phyloP scores from a whole-genome alignment of 2,113 vertebrate genomes.

The Oreochromis niloticus region DNA sequence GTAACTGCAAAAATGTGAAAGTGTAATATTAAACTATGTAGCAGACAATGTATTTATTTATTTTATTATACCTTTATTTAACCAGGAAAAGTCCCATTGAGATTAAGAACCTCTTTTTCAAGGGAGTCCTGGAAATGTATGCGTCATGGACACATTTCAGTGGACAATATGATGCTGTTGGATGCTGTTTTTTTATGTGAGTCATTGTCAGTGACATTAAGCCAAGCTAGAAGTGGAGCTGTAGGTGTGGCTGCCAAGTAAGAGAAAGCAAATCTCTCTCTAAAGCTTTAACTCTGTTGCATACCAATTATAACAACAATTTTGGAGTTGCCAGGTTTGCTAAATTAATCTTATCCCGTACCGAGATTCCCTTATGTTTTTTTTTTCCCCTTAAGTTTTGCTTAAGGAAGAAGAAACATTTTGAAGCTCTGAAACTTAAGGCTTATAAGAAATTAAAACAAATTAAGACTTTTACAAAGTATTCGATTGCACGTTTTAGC shows the following conservation, averaged over 20 bases:
- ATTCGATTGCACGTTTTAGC: not conserved
- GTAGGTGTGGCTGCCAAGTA: not conserved
- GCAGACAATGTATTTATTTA: not conserved
- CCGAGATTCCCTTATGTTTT: not conserved
- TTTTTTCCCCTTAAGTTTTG: not conserved
- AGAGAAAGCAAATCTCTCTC: not conserved
- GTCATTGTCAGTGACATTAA: not conserved
- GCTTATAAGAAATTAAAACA: not conserved
- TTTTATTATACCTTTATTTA: too few relatives aligned
- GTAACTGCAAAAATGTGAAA: not conserved
- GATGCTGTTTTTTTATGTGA: not conserved
- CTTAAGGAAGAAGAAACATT: not conserved
- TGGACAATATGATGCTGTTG: not conserved
- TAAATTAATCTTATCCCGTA: not conserved
- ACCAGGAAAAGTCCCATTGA: too few relatives aligned
- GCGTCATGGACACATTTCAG: not conserved
- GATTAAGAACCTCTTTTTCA: too few relatives aligned
- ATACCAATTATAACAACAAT: not conserved
- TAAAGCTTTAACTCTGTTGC: not conserved
- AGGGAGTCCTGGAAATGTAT: not conserved
- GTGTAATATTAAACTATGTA: not conserved
- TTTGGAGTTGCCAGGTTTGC: not conserved
- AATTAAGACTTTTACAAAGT: not conserved
- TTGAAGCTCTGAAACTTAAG: not conserved
- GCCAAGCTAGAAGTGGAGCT: not conserved